phyloP scores from a whole-genome alignment of 2,888 invertebrate genomes.

The Coremacera marginata region DNA sequence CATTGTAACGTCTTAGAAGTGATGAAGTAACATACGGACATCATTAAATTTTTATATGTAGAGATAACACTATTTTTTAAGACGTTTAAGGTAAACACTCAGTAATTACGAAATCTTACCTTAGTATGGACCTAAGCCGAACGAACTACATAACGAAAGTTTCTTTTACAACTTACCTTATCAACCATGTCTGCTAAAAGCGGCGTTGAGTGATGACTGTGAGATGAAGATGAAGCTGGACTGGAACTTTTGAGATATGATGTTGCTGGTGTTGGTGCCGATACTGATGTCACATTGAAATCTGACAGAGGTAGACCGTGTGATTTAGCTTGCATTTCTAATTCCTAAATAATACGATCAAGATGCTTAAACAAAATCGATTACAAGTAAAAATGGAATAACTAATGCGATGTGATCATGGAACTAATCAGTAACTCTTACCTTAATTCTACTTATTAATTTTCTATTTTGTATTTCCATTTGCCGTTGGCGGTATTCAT shows the following conservation, averaged over 20 bases:
- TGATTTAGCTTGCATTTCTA: conserved; percentile 82
- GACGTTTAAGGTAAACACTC: too few species aligned
- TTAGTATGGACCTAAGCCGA: too few species aligned
- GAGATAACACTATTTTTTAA: too few species aligned
- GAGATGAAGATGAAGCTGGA: conserved; percentile 54
- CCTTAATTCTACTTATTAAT: conserved; percentile 86
- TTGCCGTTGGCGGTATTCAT: conserved; percentile 83
- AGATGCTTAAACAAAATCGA: conserved; percentile 19
- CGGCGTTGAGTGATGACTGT: conserved; percentile 58
- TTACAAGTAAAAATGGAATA: conserved; percentile 10
- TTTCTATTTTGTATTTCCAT: conserved; percentile 87
- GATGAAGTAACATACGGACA: too few species aligned
- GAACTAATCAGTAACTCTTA: conserved; percentile 63
- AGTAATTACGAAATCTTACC: too few species aligned
- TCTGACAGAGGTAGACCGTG: conserved; percentile 79
- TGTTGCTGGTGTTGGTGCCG: conserved; percentile 65
- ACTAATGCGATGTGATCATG: neutral
- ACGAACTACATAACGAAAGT: too few species aligned
- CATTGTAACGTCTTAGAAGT: too few species aligned
- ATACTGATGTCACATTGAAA: conserved; percentile 71
- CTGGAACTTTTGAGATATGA: conserved; percentile 68
- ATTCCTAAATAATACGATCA: conserved; percentile 72
- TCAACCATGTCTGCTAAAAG: conserved; percentile 67
- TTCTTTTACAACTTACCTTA: conserved; percentile 58
- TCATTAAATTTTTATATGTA: too few species aligned